Evolutionary conservation across 2,113 vertebrate genomes (phyloP).

Genomic region (Xenopus tropicalis): DNA sequence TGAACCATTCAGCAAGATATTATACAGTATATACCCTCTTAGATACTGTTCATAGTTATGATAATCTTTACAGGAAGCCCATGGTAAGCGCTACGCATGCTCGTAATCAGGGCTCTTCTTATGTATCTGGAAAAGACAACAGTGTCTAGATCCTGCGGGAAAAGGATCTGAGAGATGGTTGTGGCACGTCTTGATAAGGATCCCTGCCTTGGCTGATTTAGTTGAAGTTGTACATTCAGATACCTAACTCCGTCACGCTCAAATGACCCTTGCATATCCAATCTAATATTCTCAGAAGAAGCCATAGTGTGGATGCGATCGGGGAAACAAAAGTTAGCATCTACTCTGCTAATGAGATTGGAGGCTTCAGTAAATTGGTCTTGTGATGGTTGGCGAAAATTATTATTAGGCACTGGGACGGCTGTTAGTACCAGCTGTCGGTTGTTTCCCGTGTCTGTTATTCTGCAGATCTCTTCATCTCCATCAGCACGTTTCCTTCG

Average conservation of each 20-base stretch:
- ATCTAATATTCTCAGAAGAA: not conserved
- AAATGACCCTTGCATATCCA: not conserved
- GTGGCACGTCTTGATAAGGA: too few species aligned
- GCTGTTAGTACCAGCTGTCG: too few species aligned
- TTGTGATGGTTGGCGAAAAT: too few species aligned
- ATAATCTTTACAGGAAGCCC: not conserved
- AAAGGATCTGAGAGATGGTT: not conserved
- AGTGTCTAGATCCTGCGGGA: not conserved
- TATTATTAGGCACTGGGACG: too few species aligned
- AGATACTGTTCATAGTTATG: not conserved
- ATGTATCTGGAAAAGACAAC: not conserved
- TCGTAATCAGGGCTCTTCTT: not conserved
- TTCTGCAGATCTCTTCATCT: not conserved
- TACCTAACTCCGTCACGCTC: not conserved
- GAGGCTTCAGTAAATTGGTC: too few species aligned
- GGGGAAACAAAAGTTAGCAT: too few species aligned
- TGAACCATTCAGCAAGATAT: too few species aligned
- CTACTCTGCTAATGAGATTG: too few species aligned
- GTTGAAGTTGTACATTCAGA: not conserved
- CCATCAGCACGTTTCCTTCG: too few species aligned
- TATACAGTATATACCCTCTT: too few species aligned
- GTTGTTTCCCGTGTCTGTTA: too few species aligned
- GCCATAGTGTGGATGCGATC: too few species aligned
- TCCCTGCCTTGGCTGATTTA: not conserved
- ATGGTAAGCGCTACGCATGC: not conserved